Evolutionary conservation across 2,113 vertebrate genomes (phyloP), one percentile per base, ranked within the genome.

Genomic region (Gymnocephalus cernua): DNA sequence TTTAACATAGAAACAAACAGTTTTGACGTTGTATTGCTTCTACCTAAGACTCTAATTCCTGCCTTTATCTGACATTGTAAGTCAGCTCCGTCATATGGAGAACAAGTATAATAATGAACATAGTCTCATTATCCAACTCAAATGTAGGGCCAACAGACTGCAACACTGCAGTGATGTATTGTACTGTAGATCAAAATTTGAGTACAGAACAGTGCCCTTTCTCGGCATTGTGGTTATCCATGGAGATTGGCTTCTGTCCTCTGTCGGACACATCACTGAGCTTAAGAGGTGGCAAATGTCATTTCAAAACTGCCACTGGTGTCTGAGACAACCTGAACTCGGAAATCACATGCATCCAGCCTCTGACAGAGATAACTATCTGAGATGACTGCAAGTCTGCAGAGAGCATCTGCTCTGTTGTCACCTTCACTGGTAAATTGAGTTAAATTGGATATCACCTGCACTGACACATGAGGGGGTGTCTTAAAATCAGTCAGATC

Each of bases 331-430:
- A 75, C 50, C 73, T 81, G 64, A 80, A 83, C 88, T 81, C 74
- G 84, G 75, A 85, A 86, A 86, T 90, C 90, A 78, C 41, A 19
- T 79, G 82, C 70, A 80, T 83, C 76, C 78, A 85, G 58, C 53
- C 78, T 82, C 91, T 87, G 86, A 92, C 92, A 77, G 84, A 88
- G 91, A 90, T 77, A 77, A 77, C 85, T 91, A 91, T 93, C 91
- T 93, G 89, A 71, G 80, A 88, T 73, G 82, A 87, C 84, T 71
- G 82, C 50, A 15, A 85, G 87, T 91, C 88, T 84, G 85, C 81
- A 89, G 88, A 93, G 93, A 89, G 92, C 91, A 92, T 91, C 88
- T 91, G 88, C 83, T 89, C 71, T 53, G 48, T 80, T 92, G 91
- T 93, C 85, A 89, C 83, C 88, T 83, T 76, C 66, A 58, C 68